phyloP scores from a whole-genome alignment of 2,888 invertebrate genomes.

The Ctena decussata region DNA sequence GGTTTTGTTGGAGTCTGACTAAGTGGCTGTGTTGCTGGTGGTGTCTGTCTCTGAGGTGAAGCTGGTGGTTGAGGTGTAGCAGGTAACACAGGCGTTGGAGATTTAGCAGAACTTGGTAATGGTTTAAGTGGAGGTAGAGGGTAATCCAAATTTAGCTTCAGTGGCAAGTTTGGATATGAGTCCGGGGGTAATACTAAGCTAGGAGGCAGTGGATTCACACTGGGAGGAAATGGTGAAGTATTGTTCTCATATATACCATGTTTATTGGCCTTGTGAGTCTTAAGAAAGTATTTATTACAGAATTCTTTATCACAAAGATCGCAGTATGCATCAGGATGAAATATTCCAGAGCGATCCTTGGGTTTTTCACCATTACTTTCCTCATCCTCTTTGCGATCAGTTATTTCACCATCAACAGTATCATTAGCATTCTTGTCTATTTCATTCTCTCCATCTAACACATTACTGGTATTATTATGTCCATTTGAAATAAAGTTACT shows the following conservation, averaged over 20 bases:
- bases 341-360: constrained; percentile 89
- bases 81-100: constrained; percentile 40
- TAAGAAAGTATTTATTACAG: constrained; percentile 99
- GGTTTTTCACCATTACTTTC: constrained; percentile 37
- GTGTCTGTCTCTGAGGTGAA: constrained; percentile 69
- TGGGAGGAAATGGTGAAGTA: constrained; percentile 74
- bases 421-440: constrained; percentile 64
- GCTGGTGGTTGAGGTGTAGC: constrained; percentile 29
- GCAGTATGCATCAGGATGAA: constrained; percentile 99
- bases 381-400: constrained; percentile 39
- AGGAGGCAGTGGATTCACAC: constrained; percentile 69
- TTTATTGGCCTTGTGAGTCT: constrained; percentile 99
- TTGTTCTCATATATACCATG: constrained; percentile 92
- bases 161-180: constrained; percentile 54
- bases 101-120: constrained; percentile 47
- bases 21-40: constrained; percentile 64
- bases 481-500: constrained; percentile 75
- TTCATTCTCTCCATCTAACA: constrained; percentile 61
- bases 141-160: constrained; percentile 61
- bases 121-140: constrained; percentile 68
- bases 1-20: constrained; percentile 58
- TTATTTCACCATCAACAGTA: constrained; percentile 62
- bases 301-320: constrained; percentile 99
- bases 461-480: constrained; percentile 68
- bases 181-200: constrained; percentile 76